Percentiles rank a stretch among this genome's conserved stretches.
phyloP scores from a whole-genome alignment of 1,140 invertebrate species.

The Caenorhabditis brenneri region DNA sequence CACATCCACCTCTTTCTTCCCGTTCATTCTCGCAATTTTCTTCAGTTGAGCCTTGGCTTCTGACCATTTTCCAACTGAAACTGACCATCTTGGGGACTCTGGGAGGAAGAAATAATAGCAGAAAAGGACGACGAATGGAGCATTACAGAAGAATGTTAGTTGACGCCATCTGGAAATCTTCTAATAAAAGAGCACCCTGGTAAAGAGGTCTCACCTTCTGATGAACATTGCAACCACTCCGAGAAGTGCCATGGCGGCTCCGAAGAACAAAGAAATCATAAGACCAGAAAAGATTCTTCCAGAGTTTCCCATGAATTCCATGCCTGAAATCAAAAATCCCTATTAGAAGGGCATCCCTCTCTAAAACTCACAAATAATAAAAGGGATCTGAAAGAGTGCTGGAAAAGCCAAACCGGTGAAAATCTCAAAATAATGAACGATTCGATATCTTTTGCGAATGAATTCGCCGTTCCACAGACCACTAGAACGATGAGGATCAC shows the following conservation, averaged over 20 bases:
- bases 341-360: background rate
- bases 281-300: slow-evolving; percentile 88
- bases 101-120: slow-evolving; percentile 80
- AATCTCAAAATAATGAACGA: slow-evolving; percentile 81
- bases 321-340: slow-evolving; percentile 80
- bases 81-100: slow-evolving; percentile 74
- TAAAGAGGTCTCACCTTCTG: slow-evolving; percentile 73
- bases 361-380: slow-evolving; percentile 83
- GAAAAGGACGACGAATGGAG: slow-evolving; percentile 84
- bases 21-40: slow-evolving; percentile 79
- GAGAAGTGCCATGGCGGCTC: slow-evolving; percentile 81
- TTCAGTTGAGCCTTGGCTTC: slow-evolving; percentile 78
- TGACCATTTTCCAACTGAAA: slow-evolving; percentile 76
- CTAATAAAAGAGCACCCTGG: no score
- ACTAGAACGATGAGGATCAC: slow-evolving; percentile 76
- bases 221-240: slow-evolving; percentile 83
- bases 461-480: slow-evolving; percentile 79
- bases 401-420: slow-evolving; percentile 86
- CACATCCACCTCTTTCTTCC: slow-evolving; percentile 49
- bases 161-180: slow-evolving; percentile 80
- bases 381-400: slow-evolving; percentile 91
- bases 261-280: slow-evolving; percentile 87
- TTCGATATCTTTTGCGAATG: slow-evolving; percentile 80
- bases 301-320: slow-evolving; percentile 86
- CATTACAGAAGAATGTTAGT: slow-evolving; percentile 80